phyloP scores from a whole-genome alignment of 2,888 invertebrate genomes.

The Eristalis intricaria region DNA sequence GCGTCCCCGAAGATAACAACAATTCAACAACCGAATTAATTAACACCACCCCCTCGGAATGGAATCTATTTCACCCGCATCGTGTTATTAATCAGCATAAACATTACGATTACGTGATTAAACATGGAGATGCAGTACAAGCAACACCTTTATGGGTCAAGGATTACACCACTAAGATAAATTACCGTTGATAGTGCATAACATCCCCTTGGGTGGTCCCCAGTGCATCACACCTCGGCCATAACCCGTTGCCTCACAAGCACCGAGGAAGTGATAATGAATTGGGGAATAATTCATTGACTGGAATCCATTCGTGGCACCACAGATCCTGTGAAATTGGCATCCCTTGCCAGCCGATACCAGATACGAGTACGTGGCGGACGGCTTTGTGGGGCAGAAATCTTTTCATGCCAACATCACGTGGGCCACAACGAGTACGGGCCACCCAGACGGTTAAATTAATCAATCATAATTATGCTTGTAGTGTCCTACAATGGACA shows the following conservation, averaged over 20 bases:
- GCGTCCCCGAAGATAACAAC: slow-evolving; percentile 32
- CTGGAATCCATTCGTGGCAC: slow-evolving; percentile 18
- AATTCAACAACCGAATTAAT: slow-evolving; percentile 59
- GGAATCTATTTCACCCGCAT: slow-evolving; percentile 18
- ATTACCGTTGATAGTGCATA: slow-evolving; percentile 59
- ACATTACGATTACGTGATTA: slow-evolving; percentile 57
- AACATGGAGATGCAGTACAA: slow-evolving; percentile 1
- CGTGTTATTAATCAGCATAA: slow-evolving; percentile 35
- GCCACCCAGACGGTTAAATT: slow-evolving; percentile 42
- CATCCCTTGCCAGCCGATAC: slow-evolving; percentile 28
- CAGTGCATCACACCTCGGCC: slow-evolving; percentile 2
- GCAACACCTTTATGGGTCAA: slow-evolving; percentile 62
- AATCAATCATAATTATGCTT: slow-evolving; percentile 67
- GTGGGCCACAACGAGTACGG: not conserved
- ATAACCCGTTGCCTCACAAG: not conserved
- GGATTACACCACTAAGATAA: slow-evolving; percentile 58
- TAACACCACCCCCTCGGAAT: slow-evolving; percentile 33
- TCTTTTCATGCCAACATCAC: slow-evolving; percentile 29
- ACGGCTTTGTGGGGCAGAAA: not conserved
- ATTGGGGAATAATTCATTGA: slow-evolving; percentile 64
- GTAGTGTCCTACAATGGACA: slow-evolving; percentile 48
- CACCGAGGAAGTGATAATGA: slow-evolving; percentile 36
- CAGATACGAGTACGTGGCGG: slow-evolving; percentile 14
- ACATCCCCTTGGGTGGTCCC: slow-evolving; percentile 4
- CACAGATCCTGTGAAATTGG: slow-evolving; percentile 30